Evolutionary conservation across 2,797 vertebrate species (phyloP), one percentile per base, ranked within the genome.

Genomic region (Paratrypauchen microcephalus): DNA sequence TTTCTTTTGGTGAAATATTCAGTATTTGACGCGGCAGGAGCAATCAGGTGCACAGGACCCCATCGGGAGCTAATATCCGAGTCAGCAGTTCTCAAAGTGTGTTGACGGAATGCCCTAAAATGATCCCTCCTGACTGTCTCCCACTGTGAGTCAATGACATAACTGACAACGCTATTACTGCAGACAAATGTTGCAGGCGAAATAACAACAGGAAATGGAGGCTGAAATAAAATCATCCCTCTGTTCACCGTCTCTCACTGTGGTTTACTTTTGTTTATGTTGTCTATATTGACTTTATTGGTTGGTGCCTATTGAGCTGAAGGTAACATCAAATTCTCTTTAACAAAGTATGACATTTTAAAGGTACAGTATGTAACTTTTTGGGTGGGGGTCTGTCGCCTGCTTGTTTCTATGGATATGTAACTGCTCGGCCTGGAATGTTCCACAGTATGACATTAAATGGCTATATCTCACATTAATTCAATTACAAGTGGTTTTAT

Each of bases 91-190:
- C 83, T 85, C 63, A 70, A 88, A 90, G 90, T 90, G 85, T 89
- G 90, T 89, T 91, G 90, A 92, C 86, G 82, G 86, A 92, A 79
- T 89, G 84, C 86, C 88, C 86, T 87, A 89, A 90, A 89, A 85
- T 87, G 90, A 92, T 91, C 86, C 87, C 86, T 91, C 84, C 86
- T 83, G 83, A 90, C 87, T 90, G 83, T 88, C 80, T 90, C 91
- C 90, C 87, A 89, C 79, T 82, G 90, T 85, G 84, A 92, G 86
- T 87, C 87, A 88, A 87, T 89, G 86, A 84, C 87, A 89, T 87
- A 87, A 89, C 86, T 89, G 87, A 91, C 89, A 90, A 88, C 89
- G 86, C 88, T 86, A 92, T 92, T 92, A 91, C 82, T 78, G 79
- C 86, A 89, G 86, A 92, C 85, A 91, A 91, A 93, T 91, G 89